Conservation (phyloP, 2,888 invertebrate species). For the Blastobasis adustella region DNA sequence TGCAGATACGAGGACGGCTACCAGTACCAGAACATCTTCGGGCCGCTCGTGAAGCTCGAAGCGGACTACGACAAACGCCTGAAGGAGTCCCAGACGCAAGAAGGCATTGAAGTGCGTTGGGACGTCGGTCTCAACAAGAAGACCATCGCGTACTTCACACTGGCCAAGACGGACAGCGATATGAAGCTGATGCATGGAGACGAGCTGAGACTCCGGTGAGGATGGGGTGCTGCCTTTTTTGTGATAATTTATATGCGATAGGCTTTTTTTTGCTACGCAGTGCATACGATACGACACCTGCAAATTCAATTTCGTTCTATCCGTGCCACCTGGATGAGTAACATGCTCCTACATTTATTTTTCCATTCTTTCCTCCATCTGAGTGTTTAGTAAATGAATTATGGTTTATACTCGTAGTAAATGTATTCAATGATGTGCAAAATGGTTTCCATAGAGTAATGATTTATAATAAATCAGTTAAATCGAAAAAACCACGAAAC, state of each 20-base stretch:
- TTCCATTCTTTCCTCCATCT: no score
- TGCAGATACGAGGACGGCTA: constrained; percentile 97
- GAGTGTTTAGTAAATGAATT: no score
- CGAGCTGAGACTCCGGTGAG: constrained; percentile 88
- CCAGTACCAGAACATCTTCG: constrained; percentile 99
- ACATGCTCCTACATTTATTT: no score
- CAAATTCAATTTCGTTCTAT: no score
- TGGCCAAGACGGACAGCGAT: constrained; percentile 98
- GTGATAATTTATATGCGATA: neutral
- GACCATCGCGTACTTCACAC: constrained; percentile 96
- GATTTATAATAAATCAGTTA: no score
- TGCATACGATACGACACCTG: no score
- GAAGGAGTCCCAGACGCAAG: constrained; percentile 98
- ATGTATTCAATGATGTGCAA: no score
- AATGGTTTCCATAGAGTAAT: no score
- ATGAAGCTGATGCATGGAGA: constrained; percentile 99
- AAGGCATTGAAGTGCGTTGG: constrained; percentile 98
- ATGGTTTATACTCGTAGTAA: no score
- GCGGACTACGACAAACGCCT: constrained; percentile 98
- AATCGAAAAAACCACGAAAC: no score
- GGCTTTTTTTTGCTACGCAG: no score
- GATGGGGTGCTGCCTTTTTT: constrained; percentile 1
- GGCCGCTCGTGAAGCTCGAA: constrained; percentile 96
- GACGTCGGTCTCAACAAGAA: constrained; percentile 99
- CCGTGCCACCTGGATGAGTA: no score